Base-by-base conservation (phyloP, 1,140 invertebrate genomes). In the Conus betulinus region DNA sequence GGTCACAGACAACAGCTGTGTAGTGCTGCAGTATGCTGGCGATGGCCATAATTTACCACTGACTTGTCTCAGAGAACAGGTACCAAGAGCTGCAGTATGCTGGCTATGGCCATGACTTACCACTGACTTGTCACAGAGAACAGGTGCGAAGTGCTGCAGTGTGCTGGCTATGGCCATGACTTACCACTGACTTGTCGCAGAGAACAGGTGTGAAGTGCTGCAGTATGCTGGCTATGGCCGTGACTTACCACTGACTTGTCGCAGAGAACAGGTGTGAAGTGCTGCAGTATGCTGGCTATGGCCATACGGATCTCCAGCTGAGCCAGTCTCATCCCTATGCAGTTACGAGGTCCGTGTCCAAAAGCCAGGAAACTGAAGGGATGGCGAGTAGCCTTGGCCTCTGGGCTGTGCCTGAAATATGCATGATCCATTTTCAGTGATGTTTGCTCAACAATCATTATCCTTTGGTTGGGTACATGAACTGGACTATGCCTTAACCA, bases 281-380 rank as follows among this genome's bases (percentile, higher is more conserved):
- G 6, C 25, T 84, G 83, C 83, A 84, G 83, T 39, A 84, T 53
- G 53, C 52, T 27, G 57, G 83, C 83, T 23, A 84, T 6, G 57
- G 83, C 83, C 53, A 84, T 63, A 6, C 57, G 53, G 83, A 84
- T 55, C 55, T 84, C 83, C 83, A 84, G 83, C 53, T 60, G 83
- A 23, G 83, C 83, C 83, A 84, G 83, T n/a, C 83, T 84, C 83
- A 84, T 84, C 7, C 83, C 83, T 23, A 84, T 84, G 57, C 83
- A 84, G 83, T 84, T 84, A 15, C 83, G 83, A 13, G 83, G 83
- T 25, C 83, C 83, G 6, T 52, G 39, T 0, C 83, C 83, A 60
- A 84, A 84, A 8, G 60, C 52, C 83, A 84, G 15, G 83, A 84
- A 84, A 51, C 1, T 15, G 83, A 25, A 84, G n/a, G 83, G 83